These are phyloP conservation scores for Labroides dimidiatus DNA, from an alignment of 2,797 vertebrate species.

Conservation along the genomic window DNA sequence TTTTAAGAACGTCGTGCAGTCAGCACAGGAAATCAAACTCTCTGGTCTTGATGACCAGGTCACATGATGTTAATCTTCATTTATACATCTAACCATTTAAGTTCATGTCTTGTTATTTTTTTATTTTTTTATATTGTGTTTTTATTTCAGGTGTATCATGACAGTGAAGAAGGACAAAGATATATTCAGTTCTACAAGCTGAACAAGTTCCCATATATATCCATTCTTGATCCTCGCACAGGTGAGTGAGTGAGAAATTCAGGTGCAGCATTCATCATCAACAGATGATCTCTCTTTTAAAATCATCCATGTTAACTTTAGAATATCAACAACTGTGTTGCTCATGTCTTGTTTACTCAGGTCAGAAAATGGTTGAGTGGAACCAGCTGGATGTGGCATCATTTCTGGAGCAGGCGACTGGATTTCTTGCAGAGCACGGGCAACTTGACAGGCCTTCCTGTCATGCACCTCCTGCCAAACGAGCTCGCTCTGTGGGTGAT, in stretches of 20 bases:
- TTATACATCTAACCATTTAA: not conserved
- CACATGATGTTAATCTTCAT: not conserved
- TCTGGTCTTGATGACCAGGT: no score
- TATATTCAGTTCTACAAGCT: conserved; percentile 99
- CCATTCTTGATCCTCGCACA: conserved; percentile 97
- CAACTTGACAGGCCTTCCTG: conserved; percentile 96
- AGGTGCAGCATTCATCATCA: not conserved
- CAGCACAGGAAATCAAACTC: not conserved
- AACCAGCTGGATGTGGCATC: conserved; percentile 96
- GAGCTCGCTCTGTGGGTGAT: conserved; percentile 93
- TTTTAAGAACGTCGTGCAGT: no score
- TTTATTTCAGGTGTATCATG: conserved; percentile 93
- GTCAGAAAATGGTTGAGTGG: conserved; percentile 99
- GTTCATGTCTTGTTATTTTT: not conserved
- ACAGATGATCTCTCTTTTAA: not conserved
- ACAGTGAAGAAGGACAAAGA: conserved; percentile 98
- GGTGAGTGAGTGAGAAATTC: conserved; percentile 81
- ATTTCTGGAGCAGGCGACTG: conserved; percentile 96
- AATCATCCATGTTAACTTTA: not conserved
- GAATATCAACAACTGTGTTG: not conserved
- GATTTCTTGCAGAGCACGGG: conserved; percentile 96
- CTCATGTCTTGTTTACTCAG: conserved; percentile 69
- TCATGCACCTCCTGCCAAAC: conserved; percentile 93
- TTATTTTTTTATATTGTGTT: conserved; percentile 21
- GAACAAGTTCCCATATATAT: conserved; percentile 98